Evolutionary conservation across 2,113 vertebrate species (phyloP).

Genomic region (Mus musculus): DNA sequence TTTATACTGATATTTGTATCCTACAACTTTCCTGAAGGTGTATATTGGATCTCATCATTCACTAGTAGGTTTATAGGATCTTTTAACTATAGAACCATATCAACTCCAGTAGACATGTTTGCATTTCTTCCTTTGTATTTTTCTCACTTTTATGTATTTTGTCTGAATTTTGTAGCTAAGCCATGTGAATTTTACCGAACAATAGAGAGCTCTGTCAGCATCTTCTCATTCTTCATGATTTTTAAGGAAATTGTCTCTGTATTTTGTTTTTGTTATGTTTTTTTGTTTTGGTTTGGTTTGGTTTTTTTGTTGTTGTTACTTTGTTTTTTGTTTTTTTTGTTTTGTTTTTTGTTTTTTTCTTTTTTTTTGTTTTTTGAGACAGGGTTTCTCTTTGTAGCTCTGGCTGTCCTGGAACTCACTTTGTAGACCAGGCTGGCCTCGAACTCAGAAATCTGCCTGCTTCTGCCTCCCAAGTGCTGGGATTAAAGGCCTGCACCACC

Average conservation of each 20-base stretch:
- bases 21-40: neutral
- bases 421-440: too few species aligned
- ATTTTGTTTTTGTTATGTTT: too few species aligned
- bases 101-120: neutral
- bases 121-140: neutral
- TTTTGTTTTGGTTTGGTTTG: too few species aligned
- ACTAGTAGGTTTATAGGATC: neutral
- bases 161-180: neutral
- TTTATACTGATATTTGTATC: neutral
- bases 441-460: too few species aligned
- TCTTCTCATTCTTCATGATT: neutral
- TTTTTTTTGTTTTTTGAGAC: too few species aligned
- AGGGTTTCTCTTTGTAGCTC: too few species aligned
- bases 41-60: neutral
- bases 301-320: too few species aligned
- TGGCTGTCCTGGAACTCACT: too few species aligned
- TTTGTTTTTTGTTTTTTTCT: too few species aligned
- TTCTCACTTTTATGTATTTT: neutral
- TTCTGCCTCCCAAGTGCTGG: too few species aligned
- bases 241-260: neutral
- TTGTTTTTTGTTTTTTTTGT: too few species aligned
- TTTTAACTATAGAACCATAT: neutral
- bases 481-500: too few species aligned
- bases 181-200: neutral
- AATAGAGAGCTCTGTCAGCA: neutral